These are phyloP conservation scores for Hirtodrosophila cameraria DNA, from an alignment of 2,888 invertebrate species.

Conservation along the genomic window DNA sequence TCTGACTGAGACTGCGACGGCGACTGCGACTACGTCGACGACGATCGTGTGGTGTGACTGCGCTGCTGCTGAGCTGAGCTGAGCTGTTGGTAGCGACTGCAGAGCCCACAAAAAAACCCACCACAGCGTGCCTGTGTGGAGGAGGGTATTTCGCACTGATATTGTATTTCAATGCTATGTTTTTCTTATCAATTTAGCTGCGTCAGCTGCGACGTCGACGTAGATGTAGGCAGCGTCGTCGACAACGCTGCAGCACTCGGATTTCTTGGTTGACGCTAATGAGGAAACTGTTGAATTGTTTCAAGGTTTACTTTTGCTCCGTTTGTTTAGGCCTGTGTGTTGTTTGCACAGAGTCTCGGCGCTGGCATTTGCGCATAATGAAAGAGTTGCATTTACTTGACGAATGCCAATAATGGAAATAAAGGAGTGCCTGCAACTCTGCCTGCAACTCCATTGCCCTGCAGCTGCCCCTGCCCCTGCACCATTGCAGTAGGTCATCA, in stretches of 20 bases:
- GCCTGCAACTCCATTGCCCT: not conserved
- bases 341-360: constrained; percentile 64
- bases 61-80: constrained; percentile 8
- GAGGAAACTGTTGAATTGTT: constrained; percentile 77
- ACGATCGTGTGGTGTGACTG: constrained; percentile 30
- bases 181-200: constrained; percentile 56
- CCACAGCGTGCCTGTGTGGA: constrained; percentile 41
- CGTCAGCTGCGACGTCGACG: constrained; percentile 12
- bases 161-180: constrained; percentile 72
- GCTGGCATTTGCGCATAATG: constrained; percentile 65
- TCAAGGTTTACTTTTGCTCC: constrained; percentile 69
- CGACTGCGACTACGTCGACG: constrained; percentile 34
- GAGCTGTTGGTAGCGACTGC: constrained; percentile 46
- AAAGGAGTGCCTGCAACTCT: constrained; percentile 49
- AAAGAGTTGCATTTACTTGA: constrained; percentile 70
- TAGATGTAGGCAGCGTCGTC: constrained; percentile 1
- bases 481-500: constrained; percentile 67
- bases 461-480: constrained; percentile 6
- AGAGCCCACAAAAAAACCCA: constrained; percentile 52
- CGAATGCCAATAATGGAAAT: constrained; percentile 38
- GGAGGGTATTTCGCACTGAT: constrained; percentile 73
- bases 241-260: constrained; percentile 16
- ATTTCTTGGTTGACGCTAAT: constrained; percentile 56
- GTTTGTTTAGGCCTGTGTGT: constrained; percentile 74
- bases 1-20: constrained; percentile 38